Conservation (phyloP, 2,797 vertebrate genomes). For the Lithobates sylvaticus region DNA sequence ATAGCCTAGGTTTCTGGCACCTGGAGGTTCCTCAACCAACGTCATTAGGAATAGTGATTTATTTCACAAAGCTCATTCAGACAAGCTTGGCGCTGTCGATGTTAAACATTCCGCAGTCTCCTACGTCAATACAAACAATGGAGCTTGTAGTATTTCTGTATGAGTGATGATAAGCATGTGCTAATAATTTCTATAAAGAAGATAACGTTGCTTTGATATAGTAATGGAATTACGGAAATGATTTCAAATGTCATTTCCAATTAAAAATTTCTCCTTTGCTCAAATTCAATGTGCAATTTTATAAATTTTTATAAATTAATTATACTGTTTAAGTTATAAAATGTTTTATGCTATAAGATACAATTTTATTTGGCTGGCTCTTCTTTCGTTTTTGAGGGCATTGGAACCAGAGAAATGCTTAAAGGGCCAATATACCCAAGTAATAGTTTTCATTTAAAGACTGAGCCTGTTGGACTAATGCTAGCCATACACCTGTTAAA, state of each 20-base stretch:
- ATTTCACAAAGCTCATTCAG: slow-evolving; percentile 38
- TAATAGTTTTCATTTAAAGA: too few relatives aligned
- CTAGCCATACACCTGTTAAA: too few relatives aligned
- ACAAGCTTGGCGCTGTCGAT: slow-evolving; percentile 19
- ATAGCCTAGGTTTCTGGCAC: slow-evolving; percentile 54
- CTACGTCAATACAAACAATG: slow-evolving; percentile 48
- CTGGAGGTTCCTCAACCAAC: slow-evolving; percentile 48
- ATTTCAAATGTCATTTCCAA: neutral
- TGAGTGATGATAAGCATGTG: slow-evolving; percentile 39
- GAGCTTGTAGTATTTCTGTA: slow-evolving; percentile 17
- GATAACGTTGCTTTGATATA: neutral
- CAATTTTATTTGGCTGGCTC: too few relatives aligned
- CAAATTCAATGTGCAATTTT: neutral
- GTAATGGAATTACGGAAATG: slow-evolving; percentile 1
- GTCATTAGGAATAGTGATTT: slow-evolving; percentile 44
- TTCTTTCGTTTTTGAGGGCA: too few relatives aligned
- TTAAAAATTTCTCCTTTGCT: neutral
- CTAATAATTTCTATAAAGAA: neutral
- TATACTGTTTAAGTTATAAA: too few relatives aligned
- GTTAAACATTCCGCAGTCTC: slow-evolving; percentile 13
- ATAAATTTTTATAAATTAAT: too few relatives aligned
- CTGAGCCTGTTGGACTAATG: too few relatives aligned
- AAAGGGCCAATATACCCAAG: too few relatives aligned
- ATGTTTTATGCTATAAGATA: too few relatives aligned
- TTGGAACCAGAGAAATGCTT: too few relatives aligned